A percentile compares a stretch with the other conserved stretches of the same genome.
phyloP scores from a whole-genome alignment of 2,797 vertebrate species.

The Trachops cirrhosus region DNA sequence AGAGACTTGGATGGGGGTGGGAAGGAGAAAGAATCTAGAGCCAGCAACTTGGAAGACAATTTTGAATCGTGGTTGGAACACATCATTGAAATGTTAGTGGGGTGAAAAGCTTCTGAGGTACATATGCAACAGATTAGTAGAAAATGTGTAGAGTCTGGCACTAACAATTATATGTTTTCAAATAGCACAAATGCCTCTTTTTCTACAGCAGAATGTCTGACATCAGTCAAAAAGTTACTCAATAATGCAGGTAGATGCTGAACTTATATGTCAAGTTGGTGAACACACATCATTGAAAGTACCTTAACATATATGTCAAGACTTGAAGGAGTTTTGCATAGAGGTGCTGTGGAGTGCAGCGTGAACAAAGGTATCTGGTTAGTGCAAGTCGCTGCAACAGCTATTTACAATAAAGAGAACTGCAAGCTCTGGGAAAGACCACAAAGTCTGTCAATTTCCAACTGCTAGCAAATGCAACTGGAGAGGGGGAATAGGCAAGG shows the following conservation, averaged over 20 bases:
- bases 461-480: not conserved
- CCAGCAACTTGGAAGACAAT: not conserved
- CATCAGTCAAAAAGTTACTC: slow-evolving; percentile 20
- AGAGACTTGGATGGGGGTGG: not conserved
- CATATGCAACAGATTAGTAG: not conserved
- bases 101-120: not conserved
- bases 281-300: not conserved
- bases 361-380: not conserved
- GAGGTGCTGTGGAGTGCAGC: not conserved
- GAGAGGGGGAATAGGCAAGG: not conserved
- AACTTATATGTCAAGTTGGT: not conserved
- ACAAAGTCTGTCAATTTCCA: not conserved
- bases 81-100: not conserved
- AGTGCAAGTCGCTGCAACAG: not conserved
- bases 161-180: slow-evolving; percentile 4
- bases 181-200: not conserved
- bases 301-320: not conserved
- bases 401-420: not conserved
- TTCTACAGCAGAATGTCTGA: not conserved
- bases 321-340: not conserved
- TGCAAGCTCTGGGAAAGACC: not conserved
- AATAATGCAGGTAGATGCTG: not conserved
- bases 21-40: not conserved
- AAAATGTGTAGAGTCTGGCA: not conserved
- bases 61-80: slow-evolving; percentile 7